Base-by-base conservation (phyloP, 2,888 invertebrate species). In the Neoascia interrupta region DNA sequence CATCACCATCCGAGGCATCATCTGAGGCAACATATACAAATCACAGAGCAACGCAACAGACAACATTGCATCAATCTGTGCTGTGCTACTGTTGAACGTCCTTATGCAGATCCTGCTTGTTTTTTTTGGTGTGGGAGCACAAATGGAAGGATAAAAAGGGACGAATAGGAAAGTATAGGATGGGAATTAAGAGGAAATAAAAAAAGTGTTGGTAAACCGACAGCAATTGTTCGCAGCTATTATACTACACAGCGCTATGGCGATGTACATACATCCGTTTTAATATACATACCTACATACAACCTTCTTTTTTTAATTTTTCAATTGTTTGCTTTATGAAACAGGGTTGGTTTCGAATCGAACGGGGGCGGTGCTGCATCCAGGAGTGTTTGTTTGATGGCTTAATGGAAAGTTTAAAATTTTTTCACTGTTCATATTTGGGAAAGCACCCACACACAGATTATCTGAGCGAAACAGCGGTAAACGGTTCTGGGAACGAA, bases 151-250 rank as follows among this genome's bases (percentile, higher is more conserved):
- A 49, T 79, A 56, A 73, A 31, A 68, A 79, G 79, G n/a, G 54
- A 79, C 66, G 68, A 63, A 61, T 54, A 72, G 49, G 61, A 56
- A 73, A 41, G 54, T 56, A 56, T n/a, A n/a, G n/a, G n/a, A n/a
- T n/a, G n/a, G n/a, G n/a, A n/a, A n/a, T n/a, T n/a, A n/a, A n/a
- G n/a, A n/a, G n/a, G n/a, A n/a, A n/a, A n/a, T n/a, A 47, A 21
- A 72, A 69, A 79, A 61, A 79, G 79, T 79, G 79, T 79, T 73
- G 72, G 79, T 73, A 79, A 79, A 79, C 79, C 79, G 79, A 79
- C 79, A 79, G 79, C 79, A 79, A 79, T 79, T 79, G 79, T 79
- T 79, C 49, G 61, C 72, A 68, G 72, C 79, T 79, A 66, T 79
- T 61, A 79, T 79, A 60, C 21, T 39, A 18, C 58, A 49, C 36